Conservation (phyloP, 2,888 invertebrate species). For the Panzeria rudis region DNA sequence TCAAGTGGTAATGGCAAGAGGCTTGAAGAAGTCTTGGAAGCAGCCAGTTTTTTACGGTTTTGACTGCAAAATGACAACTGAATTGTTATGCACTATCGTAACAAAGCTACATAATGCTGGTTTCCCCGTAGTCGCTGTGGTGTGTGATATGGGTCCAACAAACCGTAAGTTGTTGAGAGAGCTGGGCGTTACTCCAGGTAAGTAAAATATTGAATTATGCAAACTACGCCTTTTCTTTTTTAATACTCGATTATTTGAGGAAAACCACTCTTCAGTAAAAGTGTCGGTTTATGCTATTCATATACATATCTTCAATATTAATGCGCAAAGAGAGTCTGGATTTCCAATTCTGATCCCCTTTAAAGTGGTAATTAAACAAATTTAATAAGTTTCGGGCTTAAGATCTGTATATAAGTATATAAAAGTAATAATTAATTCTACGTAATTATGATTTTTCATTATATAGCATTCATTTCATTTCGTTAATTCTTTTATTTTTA, state of each 20-base stretch:
- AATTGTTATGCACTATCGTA: conserved; percentile 7
- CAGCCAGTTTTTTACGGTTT: conserved; percentile 46
- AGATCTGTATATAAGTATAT: background rate
- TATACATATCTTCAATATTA: background rate
- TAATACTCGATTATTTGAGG: background rate
- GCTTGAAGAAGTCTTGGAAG: conserved; percentile 50
- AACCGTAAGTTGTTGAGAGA: conserved; percentile 59
- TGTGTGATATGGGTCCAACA: conserved; percentile 48
- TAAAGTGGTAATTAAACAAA: background rate
- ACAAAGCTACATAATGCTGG: background rate
- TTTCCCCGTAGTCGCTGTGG: conserved; percentile 39
- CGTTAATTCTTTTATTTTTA: too few relatives aligned
- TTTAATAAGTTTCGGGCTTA: background rate
- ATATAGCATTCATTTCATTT: background rate
- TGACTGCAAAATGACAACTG: conserved; percentile 34
- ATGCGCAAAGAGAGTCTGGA: background rate
- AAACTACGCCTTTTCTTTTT: background rate
- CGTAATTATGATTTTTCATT: conserved; percentile 3
- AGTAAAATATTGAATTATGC: background rate
- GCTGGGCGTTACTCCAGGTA: conserved; percentile 43
- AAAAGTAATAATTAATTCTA: background rate
- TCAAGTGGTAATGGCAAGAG: conserved; percentile 56
- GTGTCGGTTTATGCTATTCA: conserved; percentile 1
- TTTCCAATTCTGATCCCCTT: background rate
- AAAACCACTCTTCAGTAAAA: too few relatives aligned